Conservation (phyloP, 2,113 vertebrate species). For the Chiloscyllium plagiosum region DNA sequence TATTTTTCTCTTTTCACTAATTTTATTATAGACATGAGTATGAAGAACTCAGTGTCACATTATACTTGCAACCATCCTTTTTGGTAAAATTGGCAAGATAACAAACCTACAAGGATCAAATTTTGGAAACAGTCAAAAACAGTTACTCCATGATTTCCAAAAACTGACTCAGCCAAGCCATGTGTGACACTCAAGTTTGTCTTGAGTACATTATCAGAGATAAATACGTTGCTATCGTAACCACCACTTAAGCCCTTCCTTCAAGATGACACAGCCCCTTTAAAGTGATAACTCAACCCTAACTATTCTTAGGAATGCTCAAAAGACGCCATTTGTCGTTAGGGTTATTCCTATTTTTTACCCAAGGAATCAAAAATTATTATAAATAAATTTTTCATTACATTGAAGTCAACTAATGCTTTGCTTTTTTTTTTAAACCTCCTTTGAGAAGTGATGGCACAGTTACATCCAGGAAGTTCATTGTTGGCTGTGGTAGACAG, state of each 20-base stretch:
- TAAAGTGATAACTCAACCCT: constrained; percentile 22
- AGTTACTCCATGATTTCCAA: neutral
- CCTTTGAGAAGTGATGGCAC: neutral
- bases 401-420: neutral
- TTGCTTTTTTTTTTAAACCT: neutral
- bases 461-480: neutral
- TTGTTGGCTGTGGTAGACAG: neutral
- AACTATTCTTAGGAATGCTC: neutral
- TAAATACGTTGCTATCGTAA: neutral
- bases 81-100: neutral
- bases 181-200: neutral
- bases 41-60: neutral
- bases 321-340: neutral
- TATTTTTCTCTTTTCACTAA: neutral
- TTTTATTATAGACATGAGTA: neutral
- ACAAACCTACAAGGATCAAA: neutral
- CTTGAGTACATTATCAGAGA: neutral
- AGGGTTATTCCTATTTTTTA: neutral
- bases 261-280: constrained; percentile 28
- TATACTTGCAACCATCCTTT: neutral
- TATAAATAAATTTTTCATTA: neutral
- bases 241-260: neutral
- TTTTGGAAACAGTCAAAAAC: neutral
- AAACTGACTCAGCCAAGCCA: neutral
- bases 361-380: neutral